Evolutionary conservation across 2,113 vertebrate genomes (phyloP).

Genomic region (Rhizomys pruinosus): DNA sequence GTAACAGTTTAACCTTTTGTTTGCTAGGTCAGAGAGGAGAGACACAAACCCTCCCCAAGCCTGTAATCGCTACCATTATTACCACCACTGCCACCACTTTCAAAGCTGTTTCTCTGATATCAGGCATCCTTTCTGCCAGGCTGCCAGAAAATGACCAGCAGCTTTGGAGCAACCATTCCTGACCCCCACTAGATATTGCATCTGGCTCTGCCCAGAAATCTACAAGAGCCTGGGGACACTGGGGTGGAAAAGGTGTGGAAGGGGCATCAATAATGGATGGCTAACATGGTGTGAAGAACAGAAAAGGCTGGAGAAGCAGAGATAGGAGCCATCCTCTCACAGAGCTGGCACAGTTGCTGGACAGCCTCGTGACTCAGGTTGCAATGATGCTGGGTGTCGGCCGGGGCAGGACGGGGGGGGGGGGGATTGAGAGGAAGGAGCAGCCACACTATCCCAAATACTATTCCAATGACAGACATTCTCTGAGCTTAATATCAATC

Average conservation of each 20-base stretch:
- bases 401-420: not conserved
- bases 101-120: not conserved
- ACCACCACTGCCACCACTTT: no score
- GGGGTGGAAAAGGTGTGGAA: not conserved
- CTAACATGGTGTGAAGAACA: not conserved
- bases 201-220: slow-evolving; percentile 76
- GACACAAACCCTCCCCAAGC: not conserved
- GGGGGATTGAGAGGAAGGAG: not conserved
- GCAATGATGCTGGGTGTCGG: no score
- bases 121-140: slow-evolving; percentile 43
- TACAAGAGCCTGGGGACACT: slow-evolving; percentile 69
- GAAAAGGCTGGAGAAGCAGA: not conserved
- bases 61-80: not conserved
- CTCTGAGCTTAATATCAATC: not conserved
- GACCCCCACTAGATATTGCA: slow-evolving; percentile 62
- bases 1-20: slow-evolving; percentile 23
- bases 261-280: slow-evolving; percentile 80
- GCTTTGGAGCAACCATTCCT: slow-evolving; percentile 27
- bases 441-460: not conserved
- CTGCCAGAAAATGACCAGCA: slow-evolving; percentile 75
- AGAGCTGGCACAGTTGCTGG: not conserved
- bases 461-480: not conserved
- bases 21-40: slow-evolving; percentile 45
- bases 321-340: not conserved
- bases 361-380: not conserved